Conservation (phyloP, 2,888 invertebrate genomes). For the Cephus spinipes region DNA sequence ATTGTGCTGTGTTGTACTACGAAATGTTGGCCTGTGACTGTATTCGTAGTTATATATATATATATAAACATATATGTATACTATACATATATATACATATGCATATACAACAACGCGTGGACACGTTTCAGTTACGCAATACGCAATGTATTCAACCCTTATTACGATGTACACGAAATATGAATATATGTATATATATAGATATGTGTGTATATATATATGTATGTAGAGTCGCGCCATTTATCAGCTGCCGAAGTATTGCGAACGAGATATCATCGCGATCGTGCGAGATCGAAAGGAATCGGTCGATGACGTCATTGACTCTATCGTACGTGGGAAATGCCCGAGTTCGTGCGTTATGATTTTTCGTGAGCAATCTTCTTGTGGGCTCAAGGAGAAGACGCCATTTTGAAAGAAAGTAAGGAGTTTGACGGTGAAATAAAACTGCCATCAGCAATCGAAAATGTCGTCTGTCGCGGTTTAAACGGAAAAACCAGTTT, state of each 20-base stretch:
- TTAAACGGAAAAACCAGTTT: neutral
- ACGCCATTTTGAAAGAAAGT: neutral
- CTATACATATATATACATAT: conserved; percentile 47
- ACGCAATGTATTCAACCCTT: neutral
- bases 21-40: conserved; percentile 66
- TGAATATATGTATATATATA: conserved; percentile 46
- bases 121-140: neutral
- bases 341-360: neutral
- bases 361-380: neutral
- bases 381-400: neutral
- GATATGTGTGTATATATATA: conserved; percentile 50
- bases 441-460: neutral
- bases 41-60: conserved; percentile 6
- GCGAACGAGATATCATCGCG: conserved; percentile 12
- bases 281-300: neutral
- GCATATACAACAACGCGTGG: neutral
- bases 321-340: neutral
- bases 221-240: conserved; percentile 58
- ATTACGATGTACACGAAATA: neutral
- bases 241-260: conserved; percentile 27
- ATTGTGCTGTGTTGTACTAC: conserved; percentile 67
- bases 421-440: neutral
- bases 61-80: conserved; percentile 44
- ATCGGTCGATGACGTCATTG: neutral
- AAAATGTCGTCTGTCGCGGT: neutral